Percentiles rank a stretch among this genome's conserved stretches.
Evolutionary conservation across 2,888 invertebrate genomes (phyloP).

Genomic region (Drosophila niveifrons): DNA sequence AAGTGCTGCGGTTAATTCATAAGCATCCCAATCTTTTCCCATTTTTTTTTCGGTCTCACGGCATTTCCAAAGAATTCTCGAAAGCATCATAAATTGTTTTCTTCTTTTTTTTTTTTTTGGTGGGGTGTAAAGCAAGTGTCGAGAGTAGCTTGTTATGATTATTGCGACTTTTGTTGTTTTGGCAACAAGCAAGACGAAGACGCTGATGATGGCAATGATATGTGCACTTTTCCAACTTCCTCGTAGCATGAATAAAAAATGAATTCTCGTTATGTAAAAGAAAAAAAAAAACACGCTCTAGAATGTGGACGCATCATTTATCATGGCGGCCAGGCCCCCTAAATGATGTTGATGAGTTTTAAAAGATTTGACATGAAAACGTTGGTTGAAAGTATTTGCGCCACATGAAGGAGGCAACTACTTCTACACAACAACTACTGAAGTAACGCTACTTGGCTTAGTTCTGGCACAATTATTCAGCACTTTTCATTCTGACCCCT

Average conservation of each 20-base stretch:
- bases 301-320: constrained; percentile 57
- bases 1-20: constrained; percentile 53
- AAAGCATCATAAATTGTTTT: constrained; percentile 16
- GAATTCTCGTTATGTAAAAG: constrained; percentile 9
- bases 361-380: constrained; percentile 59
- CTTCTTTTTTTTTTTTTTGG: no score
- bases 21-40: constrained; percentile 17
- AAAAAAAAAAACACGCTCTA: constrained; percentile 19
- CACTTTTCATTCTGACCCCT: constrained; percentile 30
- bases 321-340: constrained; percentile 42
- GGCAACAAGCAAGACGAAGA: constrained; percentile 4
- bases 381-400: constrained; percentile 37
- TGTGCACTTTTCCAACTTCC: constrained; percentile 61
- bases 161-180: constrained; percentile 36
- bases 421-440: constrained; percentile 19
- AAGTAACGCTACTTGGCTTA: constrained; percentile 22
- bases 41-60: constrained; percentile 4
- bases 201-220: constrained; percentile 43
- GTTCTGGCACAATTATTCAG: constrained; percentile 35
- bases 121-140: constrained; percentile 8
- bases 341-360: constrained; percentile 50
- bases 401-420: constrained; percentile 2
- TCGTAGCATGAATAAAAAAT: constrained; percentile 27
- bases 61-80: constrained; percentile 8
- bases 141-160: constrained; percentile 30